These are phyloP conservation scores for Tolmerus cingulatus DNA, from an alignment of 2,888 invertebrate genomes.

Conservation along the genomic window DNA sequence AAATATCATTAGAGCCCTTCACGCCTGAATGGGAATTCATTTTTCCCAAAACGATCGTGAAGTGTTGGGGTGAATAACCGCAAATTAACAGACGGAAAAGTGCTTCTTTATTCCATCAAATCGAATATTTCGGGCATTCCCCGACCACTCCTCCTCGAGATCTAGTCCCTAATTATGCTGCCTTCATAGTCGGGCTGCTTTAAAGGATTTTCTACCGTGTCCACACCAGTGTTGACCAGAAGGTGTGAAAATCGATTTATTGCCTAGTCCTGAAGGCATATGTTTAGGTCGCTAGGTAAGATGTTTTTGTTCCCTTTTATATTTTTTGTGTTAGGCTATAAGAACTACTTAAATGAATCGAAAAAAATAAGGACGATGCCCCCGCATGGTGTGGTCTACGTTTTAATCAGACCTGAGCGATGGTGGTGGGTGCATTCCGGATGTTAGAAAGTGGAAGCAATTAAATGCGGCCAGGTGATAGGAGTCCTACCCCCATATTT, in stretches of 20 bases:
- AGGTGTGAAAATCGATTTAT: not conserved
- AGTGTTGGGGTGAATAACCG: not conserved
- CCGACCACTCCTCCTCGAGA: not conserved
- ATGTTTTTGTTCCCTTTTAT: not conserved
- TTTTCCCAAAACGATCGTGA: not conserved
- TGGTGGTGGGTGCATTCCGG: not conserved
- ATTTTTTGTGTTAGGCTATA: not conserved
- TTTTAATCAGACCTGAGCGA: not conserved
- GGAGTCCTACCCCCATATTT: not conserved
- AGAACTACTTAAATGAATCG: not conserved
- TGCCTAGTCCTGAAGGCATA: not conserved
- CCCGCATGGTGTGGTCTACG: not conserved
- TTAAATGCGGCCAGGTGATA: constrained; percentile 11
- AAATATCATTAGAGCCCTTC: not conserved
- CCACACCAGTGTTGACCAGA: not conserved
- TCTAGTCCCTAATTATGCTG: not conserved
- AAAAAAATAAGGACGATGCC: not conserved
- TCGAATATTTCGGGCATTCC: not conserved
- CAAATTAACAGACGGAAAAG: not conserved
- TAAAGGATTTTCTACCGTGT: not conserved
- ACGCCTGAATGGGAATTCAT: not conserved
- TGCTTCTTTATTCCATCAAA: not conserved
- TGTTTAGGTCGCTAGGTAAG: not conserved
- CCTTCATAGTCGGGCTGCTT: not conserved
- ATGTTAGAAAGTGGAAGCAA: not conserved